A percentile compares a stretch with the other conserved stretches of the same genome.
Evolutionary conservation across 2,888 invertebrate genomes (phyloP).

Genomic region (Drosophila rubida): DNA sequence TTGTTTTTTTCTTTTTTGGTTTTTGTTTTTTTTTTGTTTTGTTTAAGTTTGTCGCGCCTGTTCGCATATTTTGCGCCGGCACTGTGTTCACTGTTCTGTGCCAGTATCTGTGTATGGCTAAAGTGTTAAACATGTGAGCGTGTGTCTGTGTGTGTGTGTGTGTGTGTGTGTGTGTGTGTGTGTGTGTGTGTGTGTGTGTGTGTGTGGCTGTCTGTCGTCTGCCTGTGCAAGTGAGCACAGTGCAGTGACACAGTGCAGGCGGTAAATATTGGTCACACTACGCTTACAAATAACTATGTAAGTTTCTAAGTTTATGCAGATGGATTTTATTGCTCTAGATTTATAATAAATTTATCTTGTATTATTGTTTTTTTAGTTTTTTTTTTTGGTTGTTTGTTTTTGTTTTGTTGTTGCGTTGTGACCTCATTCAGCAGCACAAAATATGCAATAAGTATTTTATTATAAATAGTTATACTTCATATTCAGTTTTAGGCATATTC

Average conservation of each 20-base stretch:
- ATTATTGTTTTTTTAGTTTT: constrained; percentile 39
- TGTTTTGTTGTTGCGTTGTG: constrained; percentile 74
- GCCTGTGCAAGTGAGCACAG: constrained; percentile 24
- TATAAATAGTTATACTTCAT: constrained; percentile 57
- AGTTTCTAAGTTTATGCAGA: constrained; percentile 39
- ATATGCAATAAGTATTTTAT: constrained; percentile 71
- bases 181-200: constrained; percentile 19
- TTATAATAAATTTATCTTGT: constrained; percentile 51
- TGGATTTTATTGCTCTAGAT: constrained; percentile 68
- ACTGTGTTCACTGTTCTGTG: constrained; percentile 42
- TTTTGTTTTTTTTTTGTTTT: constrained; percentile 23
- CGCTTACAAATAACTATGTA: constrained; percentile 32
- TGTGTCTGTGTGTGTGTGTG: constrained; percentile 17
- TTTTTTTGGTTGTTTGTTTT: constrained; percentile 22
- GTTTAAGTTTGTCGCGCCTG: constrained; percentile 30
- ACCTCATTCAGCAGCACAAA: constrained; percentile 79
- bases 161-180: constrained; percentile 8
- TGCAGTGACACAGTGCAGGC: constrained; percentile 49
- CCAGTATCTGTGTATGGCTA: constrained; percentile 23
- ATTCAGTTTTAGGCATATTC: constrained; percentile 52
- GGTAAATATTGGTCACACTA: constrained; percentile 40
- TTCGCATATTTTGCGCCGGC: constrained; percentile 45
- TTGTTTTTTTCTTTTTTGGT: constrained; percentile 19
- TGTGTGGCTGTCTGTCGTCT: constrained; percentile 11
- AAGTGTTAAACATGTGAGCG: constrained; percentile 15